Evolutionary conservation across 1,140 invertebrate species (phyloP), one percentile per base, ranked within the genome.

Genomic region (Cydia amplana): DNA sequence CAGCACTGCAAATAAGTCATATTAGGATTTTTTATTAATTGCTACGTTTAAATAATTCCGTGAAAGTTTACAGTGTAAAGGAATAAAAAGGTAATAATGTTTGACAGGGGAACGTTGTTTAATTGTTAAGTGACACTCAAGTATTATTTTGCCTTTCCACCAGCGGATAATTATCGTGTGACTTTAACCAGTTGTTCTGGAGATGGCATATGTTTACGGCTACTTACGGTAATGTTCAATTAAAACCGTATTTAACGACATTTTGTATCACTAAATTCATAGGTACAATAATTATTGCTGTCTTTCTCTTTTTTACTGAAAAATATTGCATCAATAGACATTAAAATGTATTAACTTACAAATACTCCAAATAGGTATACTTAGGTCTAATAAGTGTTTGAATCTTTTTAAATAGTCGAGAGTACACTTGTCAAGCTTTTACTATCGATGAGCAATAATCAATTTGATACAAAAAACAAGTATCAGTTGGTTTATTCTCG

Each of bases 101-200:
- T 12, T 4, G 55, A 12, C 55, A 60, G 20, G 12, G 0, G n/a
- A 51, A 60, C 20, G 23, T 23, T 60, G 20, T 23, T 60, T 6
- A 60, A 23, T 23, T 23, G 4, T 60, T 60, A 18, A 23, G 16
- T 60, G 51, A 1, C 51, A 20, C 46, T n/a, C 2, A 60, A 12
- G 55, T 60, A 23, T 9, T 60, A 55, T 60, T 23, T 60, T 23
- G 55, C 9, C 2, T 20, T 60, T 23, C 55, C 3, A 60, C 16
- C n/a, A 9, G 7, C 55, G 20, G 18, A 60, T 60, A 60, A 60
- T 60, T 60, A 60, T 60, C 55, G 55, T 60, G 55, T 60, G 55
- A 60, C 18, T 60, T 60, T 60, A 60, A 23, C 55, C 55, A 60
- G 55, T 60, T 60, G 55, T 60, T 20, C 20, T n/a, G 20, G 55